Evolutionary conservation across 1,140 invertebrate species (phyloP).

Genomic region (Kradibia gibbosae): DNA sequence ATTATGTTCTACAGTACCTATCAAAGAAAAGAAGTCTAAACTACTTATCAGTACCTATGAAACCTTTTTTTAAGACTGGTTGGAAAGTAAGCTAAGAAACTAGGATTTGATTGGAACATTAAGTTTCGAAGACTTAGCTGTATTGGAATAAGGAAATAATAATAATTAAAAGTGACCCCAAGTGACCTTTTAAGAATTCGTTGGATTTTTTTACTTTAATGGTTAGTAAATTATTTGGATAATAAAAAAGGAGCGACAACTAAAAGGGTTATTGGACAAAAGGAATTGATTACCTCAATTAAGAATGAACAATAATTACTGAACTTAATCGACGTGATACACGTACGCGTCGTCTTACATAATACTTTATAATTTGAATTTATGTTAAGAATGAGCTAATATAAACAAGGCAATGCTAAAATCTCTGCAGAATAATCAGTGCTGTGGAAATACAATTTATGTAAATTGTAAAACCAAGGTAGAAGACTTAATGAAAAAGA

Average conservation of each 20-base stretch:
- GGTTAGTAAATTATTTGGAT: background rate
- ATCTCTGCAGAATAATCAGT: background rate
- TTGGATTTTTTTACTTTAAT: too few species aligned
- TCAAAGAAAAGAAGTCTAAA: background rate
- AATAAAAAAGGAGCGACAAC: background rate
- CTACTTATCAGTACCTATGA: background rate
- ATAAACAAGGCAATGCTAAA: conserved; percentile 3
- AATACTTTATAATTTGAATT: conserved; percentile 3
- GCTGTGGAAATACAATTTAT: background rate
- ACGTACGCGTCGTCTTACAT: background rate
- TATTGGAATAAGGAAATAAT: too few species aligned
- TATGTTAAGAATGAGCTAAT: conserved; percentile 20
- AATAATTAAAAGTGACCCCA: too few species aligned
- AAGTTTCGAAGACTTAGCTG: too few species aligned
- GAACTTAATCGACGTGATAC: background rate
- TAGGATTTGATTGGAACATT: too few species aligned
- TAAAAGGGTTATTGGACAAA: background rate
- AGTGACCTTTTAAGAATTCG: too few species aligned
- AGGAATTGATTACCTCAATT: background rate
- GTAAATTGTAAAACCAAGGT: background rate
- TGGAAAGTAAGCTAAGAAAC: background rate
- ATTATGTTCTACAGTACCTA: too few species aligned
- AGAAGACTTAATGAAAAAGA: background rate
- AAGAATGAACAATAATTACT: background rate
- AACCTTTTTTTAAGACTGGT: background rate